phyloP scores from a whole-genome alignment of 2,888 invertebrate species.

The Pilophorus perplexus region DNA sequence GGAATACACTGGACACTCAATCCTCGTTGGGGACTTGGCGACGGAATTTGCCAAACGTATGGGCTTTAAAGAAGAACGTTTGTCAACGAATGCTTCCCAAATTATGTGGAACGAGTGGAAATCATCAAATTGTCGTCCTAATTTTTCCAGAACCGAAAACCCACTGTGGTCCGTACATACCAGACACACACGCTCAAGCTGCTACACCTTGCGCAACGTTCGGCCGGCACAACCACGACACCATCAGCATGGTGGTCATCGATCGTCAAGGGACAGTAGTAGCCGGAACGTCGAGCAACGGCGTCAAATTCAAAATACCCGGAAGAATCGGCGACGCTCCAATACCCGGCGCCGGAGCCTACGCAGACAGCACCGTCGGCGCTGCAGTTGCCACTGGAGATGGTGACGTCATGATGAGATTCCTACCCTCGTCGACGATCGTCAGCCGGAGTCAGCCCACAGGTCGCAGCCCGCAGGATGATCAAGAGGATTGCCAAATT shows the following conservation, averaged over 20 bases:
- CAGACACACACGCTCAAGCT: no score
- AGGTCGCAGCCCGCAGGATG: constrained; percentile 68
- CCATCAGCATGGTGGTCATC: constrained; percentile 91
- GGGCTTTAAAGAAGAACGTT: constrained; percentile 77
- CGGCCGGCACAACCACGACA: constrained; percentile 75
- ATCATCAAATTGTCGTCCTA: constrained; percentile 83
- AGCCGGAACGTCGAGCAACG: constrained; percentile 95
- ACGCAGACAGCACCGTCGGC: constrained; percentile 81
- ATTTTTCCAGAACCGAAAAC: constrained; percentile 84
- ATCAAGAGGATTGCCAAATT: constrained; percentile 69
- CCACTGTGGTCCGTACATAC: constrained; percentile 83
- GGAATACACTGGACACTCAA: constrained; percentile 83
- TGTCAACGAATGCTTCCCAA: constrained; percentile 70
- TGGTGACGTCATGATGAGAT: constrained; percentile 96
- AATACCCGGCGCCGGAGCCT: constrained; percentile 91
- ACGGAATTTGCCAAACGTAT: constrained; percentile 84
- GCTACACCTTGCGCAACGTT: no score
- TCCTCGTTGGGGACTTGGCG: constrained; percentile 86
- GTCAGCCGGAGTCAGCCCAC: constrained; percentile 64
- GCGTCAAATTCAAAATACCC: constrained; percentile 86
- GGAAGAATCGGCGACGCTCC: constrained; percentile 80
- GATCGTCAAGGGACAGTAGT: constrained; percentile 75
- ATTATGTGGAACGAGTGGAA: constrained; percentile 77
- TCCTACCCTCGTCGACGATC: constrained; percentile 76
- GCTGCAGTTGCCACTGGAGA: constrained; percentile 89